These are phyloP conservation scores for Himalopsyche japonica DNA, from an alignment of 2,888 invertebrate species.

Conservation along the genomic window DNA sequence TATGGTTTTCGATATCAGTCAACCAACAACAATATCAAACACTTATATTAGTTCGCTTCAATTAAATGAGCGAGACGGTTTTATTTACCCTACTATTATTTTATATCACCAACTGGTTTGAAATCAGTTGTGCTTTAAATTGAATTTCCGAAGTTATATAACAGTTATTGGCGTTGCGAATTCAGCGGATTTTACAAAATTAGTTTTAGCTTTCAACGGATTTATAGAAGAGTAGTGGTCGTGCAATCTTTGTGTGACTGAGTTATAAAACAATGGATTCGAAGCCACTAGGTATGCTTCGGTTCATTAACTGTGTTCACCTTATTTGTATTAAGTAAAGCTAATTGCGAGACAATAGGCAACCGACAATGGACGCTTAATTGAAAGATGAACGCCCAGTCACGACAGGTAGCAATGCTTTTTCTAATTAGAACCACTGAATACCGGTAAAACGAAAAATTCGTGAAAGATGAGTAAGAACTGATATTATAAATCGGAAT, in stretches of 20 bases:
- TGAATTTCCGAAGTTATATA: too few species aligned
- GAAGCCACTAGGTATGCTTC: not conserved
- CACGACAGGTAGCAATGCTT: constrained; percentile 13
- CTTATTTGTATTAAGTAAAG: constrained; percentile 16
- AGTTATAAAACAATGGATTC: not conserved
- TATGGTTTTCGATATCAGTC: too few species aligned
- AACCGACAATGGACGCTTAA: constrained; percentile 27
- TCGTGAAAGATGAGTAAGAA: not conserved
- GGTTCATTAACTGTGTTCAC: constrained; percentile 27
- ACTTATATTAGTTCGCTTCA: too few species aligned
- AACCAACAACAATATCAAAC: too few species aligned
- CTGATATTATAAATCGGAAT: not conserved
- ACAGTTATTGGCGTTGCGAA: too few species aligned
- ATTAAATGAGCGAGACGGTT: too few species aligned
- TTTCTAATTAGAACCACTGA: constrained; percentile 15
- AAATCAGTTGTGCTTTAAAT: too few species aligned
- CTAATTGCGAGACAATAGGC: constrained; percentile 27
- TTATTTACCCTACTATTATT: too few species aligned
- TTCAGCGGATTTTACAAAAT: too few species aligned
- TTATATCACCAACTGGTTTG: too few species aligned
- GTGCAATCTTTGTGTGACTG: not conserved
- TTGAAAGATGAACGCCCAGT: constrained; percentile 30
- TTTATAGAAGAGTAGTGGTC: not conserved
- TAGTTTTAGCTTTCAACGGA: too few species aligned
- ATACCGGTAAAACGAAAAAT: not conserved